Evolutionary conservation across 2,113 vertebrate genomes (phyloP), one percentile per base, ranked within the genome.

Genomic region (Prunella fulvescens): DNA sequence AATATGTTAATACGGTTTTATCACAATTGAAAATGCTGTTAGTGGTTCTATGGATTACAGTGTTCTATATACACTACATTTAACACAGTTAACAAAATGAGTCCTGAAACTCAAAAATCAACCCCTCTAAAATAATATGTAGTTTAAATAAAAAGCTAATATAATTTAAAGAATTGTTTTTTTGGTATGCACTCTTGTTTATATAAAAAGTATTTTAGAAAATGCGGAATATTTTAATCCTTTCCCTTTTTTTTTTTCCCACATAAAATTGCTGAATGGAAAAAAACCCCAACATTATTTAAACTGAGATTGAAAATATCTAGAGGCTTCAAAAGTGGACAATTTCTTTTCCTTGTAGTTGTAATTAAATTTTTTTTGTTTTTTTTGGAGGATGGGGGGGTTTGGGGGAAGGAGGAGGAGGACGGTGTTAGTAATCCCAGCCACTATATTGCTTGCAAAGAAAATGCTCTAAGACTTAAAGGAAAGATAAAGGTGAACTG

Each of bases 1-100:
- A 95, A 77, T 94, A 57, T 73, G 65, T 94, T 95, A 91, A 92
- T 94, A 93, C 4, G 72, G 95, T 96, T 95, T 71, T 67, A 93
- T 87, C 61, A 45, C 78, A 73, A 80, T 96, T 96, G 86, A 94
- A 96, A 91, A 81, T 66, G 85, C 54, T 86, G 54, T 81, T 93
- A 87, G 73, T 89, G 37, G 42, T 45, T 91, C 47, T 88, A 40
- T 72, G 89, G 72, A 62, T 77, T 91, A 58, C 40, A 14, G 40
- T 64, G 14, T 56, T 92, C 65, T 65, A 42, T 80, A 57, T 9
- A 77, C 31, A 50, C 16, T 71, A 19, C 73, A 66, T 93, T 93
- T 87, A 89, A 80, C 73, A 51, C 5, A 35, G 37, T 60, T 78
- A 88, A 28, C n/a, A 92, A 90, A 94, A 95, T 40, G 14, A 84